phyloP scores from a whole-genome alignment of 2,113 vertebrate genomes.

The Pungitius pungitius region DNA sequence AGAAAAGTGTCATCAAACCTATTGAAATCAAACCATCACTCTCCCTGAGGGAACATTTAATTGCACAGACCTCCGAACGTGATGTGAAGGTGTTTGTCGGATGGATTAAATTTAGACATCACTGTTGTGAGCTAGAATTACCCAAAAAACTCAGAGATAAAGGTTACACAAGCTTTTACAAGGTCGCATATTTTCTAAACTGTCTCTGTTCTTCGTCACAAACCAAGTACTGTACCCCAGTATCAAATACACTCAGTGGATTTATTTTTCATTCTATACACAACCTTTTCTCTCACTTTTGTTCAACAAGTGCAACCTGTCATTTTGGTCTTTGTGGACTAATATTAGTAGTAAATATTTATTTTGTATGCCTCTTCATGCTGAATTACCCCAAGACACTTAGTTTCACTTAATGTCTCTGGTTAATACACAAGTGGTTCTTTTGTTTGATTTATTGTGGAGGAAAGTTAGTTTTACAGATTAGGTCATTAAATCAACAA shows the following conservation, averaged over 20 bases:
- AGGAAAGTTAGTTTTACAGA: neutral
- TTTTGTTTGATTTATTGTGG: neutral
- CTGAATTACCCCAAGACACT: too few relatives aligned
- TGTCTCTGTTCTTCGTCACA: conserved; percentile 48
- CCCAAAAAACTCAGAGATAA: conserved; percentile 32
- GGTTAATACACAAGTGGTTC: neutral
- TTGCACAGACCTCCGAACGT: conserved; percentile 15
- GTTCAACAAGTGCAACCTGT: neutral
- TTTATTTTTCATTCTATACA: neutral
- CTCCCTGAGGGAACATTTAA: conserved; percentile 10
- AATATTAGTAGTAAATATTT: neutral
- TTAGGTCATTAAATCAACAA: neutral
- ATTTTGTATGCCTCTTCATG: neutral
- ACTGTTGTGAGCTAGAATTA: conserved; percentile 16
- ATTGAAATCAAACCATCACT: conserved; percentile 38
- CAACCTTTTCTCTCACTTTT: neutral
- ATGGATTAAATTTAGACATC: conserved; percentile 44
- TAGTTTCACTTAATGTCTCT: neutral
- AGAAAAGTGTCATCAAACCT: conserved; percentile 41
- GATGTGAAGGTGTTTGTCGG: conserved; percentile 35
- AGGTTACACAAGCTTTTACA: conserved; percentile 5
- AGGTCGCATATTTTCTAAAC: conserved; percentile 28
- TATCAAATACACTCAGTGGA: neutral
- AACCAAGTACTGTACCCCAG: neutral
- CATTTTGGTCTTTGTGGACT: neutral